Evolutionary conservation across 2,888 invertebrate species (phyloP), one percentile per base, ranked within the genome.

Genomic region (Eurytoma californica): DNA sequence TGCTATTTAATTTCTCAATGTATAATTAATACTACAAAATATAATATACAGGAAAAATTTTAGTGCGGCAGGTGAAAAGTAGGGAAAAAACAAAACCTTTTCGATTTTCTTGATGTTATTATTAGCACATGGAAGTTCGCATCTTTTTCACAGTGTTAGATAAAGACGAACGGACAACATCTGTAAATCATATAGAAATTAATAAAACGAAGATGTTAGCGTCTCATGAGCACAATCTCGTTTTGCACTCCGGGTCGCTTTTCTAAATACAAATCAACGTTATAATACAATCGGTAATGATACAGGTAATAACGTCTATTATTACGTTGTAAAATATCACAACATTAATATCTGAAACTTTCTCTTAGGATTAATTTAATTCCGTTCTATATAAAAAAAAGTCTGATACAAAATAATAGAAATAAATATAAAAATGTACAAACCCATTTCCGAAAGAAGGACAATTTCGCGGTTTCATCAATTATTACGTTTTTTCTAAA

Each of bases 271-370:
- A 84, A 85, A 72, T 80, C 84, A 80, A 82, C 74, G 77, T 83
- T 84, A 85, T 86, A 87, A 88, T 88, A 87, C 86, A 86, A 85
- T 86, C 82, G 82, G 86, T 87, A 88, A 88, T 88, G 89, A 88
- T 88, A 89, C 88, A 86, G 85, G 86, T 86, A 85, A 86, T 86
- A 85, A 87, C 84, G 83, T 83, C 82, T 84, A 85, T 86, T 86
- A 87, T 86, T 86, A 87, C 86, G 85, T 89, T 87, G 85, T 88
- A 89, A 88, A 89, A 89, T 90, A 90, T 90, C 90, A 90, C 90
- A 90, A 88, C 86, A 86, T 88, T 86, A 87, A 88, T 87, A 87
- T 89, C 87, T 80, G 80, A 82, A 83, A 83, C 80, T 83, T 84
- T 85, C 85, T 85, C 84, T 85, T 84, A 83, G 83, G 84, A 83